Conservation (phyloP, 2,888 invertebrate species). For the Parapristionchus giblindavisi region DNA sequence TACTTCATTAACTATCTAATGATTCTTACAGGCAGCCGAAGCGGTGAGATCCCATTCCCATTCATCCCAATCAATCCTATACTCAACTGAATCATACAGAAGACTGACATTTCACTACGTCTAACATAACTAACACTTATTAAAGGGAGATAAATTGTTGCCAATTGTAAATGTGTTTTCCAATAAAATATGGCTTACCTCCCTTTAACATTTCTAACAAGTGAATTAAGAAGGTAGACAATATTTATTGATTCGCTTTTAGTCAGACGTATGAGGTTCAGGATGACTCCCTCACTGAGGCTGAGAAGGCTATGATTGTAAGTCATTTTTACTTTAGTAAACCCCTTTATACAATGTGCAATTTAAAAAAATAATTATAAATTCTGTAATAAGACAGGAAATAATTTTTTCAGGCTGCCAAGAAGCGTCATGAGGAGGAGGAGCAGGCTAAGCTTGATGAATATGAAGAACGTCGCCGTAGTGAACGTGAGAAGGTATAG, state of each 20-base stretch:
- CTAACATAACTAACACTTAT: no score
- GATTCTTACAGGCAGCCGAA: slow-evolving; percentile 28
- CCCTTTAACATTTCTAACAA: no score
- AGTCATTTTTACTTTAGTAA: not conserved
- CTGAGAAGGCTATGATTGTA: slow-evolving; percentile 38
- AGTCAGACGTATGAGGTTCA: slow-evolving; percentile 26
- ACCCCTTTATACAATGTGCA: not conserved
- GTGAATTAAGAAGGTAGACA: not conserved
- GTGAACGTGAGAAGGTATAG: slow-evolving; percentile 64
- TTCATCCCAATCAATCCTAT: not conserved
- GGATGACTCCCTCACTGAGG: slow-evolving; percentile 28
- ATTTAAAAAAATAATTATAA: not conserved
- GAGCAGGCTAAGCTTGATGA: slow-evolving; percentile 80
- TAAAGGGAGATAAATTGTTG: no score
- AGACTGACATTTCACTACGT: no score
- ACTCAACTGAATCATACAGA: not conserved
- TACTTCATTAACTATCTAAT: not conserved
- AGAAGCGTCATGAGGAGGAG: slow-evolving; percentile 69
- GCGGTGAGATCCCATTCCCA: slow-evolving; percentile 21
- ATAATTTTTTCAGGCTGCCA: slow-evolving; percentile 58
- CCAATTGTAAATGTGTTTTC: no score
- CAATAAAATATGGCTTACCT: no score
- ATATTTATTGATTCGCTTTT: not conserved
- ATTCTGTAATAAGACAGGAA: not conserved
- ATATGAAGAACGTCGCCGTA: slow-evolving; percentile 68